These are phyloP conservation scores for Silurus glanis DNA, from an alignment of 2,113 vertebrate species.

Conservation along the genomic window DNA sequence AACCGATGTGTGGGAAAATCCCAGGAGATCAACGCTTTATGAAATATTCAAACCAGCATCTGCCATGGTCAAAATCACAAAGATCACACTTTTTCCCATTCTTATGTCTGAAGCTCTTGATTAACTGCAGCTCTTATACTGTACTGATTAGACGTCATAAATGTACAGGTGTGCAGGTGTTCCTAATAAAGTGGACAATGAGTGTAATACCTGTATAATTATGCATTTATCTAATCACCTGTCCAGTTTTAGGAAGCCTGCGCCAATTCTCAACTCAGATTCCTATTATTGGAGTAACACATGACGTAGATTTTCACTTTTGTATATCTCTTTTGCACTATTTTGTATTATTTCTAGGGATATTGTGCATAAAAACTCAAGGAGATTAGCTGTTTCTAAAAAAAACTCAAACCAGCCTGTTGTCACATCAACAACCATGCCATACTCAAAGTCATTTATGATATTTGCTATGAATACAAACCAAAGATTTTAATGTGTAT, in stretches of 20 bases:
- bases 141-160: too few species aligned
- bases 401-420: background rate
- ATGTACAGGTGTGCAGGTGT: too few species aligned
- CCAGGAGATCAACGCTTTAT: too few species aligned
- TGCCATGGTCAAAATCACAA: too few species aligned
- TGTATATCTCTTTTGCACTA: background rate
- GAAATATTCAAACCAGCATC: too few species aligned
- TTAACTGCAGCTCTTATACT: too few species aligned
- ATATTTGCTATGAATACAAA: background rate
- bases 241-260: background rate
- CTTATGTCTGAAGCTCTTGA: too few species aligned
- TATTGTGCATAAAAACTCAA: background rate
- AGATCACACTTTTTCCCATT: too few species aligned
- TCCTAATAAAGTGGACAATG: too few species aligned
- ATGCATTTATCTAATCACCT: background rate
- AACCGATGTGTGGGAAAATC: too few species aligned
- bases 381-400: background rate
- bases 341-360: background rate
- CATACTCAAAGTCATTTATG: background rate
- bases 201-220: background rate
- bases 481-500: background rate
- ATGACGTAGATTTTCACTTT: background rate
- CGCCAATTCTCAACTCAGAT: background rate
- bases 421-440: background rate
- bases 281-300: background rate